phyloP scores from a whole-genome alignment of 1,140 invertebrate genomes.

The Pomacea maculata region DNA sequence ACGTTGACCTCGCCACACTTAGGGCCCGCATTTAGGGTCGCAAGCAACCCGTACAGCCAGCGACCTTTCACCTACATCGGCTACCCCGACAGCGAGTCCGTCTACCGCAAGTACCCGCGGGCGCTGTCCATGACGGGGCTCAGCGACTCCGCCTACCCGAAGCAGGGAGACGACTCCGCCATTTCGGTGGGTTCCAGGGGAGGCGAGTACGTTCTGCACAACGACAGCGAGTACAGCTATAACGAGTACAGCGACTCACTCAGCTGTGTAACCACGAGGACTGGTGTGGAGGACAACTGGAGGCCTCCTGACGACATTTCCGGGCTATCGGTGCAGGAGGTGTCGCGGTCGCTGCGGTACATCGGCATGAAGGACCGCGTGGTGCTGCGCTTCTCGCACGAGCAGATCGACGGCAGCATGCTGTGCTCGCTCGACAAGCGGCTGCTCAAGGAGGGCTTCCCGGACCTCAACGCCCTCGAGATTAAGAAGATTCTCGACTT shows the following conservation, averaged over 20 bases:
- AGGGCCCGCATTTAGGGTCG: conserved; percentile 3
- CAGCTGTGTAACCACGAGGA: conserved; percentile 26
- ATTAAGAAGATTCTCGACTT: conserved; percentile 62
- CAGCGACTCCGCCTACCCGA: conserved; percentile 35
- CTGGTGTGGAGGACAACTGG: conserved; percentile 48
- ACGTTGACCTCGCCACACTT: neutral
- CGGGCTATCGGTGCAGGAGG: conserved; percentile 51
- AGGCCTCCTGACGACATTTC: conserved; percentile 51
- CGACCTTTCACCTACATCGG: conserved; percentile 3
- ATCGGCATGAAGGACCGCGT: conserved; percentile 62
- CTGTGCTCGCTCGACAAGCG: conserved; percentile 54
- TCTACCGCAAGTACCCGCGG: conserved; percentile 30
- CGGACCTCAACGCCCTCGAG: conserved; percentile 60
- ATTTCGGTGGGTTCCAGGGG: conserved; percentile 54
- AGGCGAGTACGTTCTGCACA: conserved; percentile 50
- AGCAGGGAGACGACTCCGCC: conserved; percentile 55
- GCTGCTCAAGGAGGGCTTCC: conserved; percentile 59
- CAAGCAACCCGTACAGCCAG: conserved; percentile 8
- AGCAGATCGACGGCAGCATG: conserved; percentile 61
- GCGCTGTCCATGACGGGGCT: conserved; percentile 40
- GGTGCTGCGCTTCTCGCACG: conserved; percentile 55
- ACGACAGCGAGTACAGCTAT: conserved; percentile 57
- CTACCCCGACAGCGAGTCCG: conserved; percentile 49
- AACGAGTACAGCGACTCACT: conserved; percentile 23
- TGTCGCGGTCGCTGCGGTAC: conserved; percentile 56